These are phyloP conservation scores for Oryzias javanicus DNA, from an alignment of 2,113 vertebrate genomes.

Conservation along the genomic window DNA sequence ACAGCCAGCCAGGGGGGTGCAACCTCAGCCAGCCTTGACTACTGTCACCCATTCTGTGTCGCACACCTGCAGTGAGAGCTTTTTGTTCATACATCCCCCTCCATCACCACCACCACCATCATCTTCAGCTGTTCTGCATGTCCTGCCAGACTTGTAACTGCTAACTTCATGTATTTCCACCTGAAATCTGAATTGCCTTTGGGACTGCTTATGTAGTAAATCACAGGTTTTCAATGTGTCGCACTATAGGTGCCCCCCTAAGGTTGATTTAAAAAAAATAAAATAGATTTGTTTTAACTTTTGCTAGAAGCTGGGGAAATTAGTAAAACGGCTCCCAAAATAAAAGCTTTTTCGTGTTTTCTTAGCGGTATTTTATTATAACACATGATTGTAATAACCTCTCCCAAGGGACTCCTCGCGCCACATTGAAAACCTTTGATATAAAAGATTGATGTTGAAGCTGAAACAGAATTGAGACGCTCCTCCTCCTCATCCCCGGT, in stretches of 20 bases:
- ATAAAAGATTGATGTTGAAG: not conserved
- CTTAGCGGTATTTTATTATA: too few relatives aligned
- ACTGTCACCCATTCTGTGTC: constrained; percentile 42
- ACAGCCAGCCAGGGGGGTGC: constrained; percentile 20
- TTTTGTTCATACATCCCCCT: constrained; percentile 5
- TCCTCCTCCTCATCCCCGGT: too few relatives aligned
- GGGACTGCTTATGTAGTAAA: not conserved
- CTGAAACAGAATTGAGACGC: too few relatives aligned
- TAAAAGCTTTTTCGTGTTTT: too few relatives aligned
- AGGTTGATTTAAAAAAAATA: too few relatives aligned
- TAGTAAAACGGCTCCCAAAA: too few relatives aligned
- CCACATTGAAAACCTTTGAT: not conserved
- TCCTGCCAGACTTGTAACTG: not conserved
- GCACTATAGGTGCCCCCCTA: not conserved
- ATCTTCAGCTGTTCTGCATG: constrained; percentile 11
- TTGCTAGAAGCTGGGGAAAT: too few relatives aligned
- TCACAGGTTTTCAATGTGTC: not conserved
- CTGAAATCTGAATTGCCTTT: not conserved
- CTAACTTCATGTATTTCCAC: not conserved
- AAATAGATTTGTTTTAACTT: too few relatives aligned
- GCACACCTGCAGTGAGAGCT: constrained; percentile 11
- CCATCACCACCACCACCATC: constrained; percentile 23
- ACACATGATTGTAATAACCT: too few relatives aligned
- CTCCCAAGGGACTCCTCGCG: not conserved
- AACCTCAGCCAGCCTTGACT: constrained; percentile 36